A percentile compares a stretch with the other conserved stretches of the same genome.
phyloP scores from a whole-genome alignment of 2,797 vertebrate species.

The Diceros bicornis region DNA sequence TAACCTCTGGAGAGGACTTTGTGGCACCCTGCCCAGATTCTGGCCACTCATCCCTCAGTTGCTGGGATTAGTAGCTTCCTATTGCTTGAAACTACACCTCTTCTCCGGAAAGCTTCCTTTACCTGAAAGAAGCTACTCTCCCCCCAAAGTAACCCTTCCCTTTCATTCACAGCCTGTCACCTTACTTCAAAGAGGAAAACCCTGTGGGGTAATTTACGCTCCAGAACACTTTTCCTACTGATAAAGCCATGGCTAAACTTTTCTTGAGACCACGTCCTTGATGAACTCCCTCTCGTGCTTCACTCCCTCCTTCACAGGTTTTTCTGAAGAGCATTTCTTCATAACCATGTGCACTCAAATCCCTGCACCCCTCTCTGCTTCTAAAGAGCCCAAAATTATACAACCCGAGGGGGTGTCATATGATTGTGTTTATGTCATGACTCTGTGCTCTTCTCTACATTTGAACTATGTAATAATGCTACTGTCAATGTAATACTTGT shows the following conservation, averaged over 20 bases:
- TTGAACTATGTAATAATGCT: background rate
- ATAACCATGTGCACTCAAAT: accelerated
- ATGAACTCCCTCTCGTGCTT: background rate
- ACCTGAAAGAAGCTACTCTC: background rate
- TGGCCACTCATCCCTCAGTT: background rate
- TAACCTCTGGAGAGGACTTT: background rate
- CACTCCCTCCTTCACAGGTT: background rate
- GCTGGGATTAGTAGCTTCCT: background rate
- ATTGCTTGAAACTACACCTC: background rate
- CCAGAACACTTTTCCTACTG: background rate
- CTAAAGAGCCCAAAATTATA: too few relatives aligned
- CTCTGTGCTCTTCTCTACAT: background rate
- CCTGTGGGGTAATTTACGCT: too few relatives aligned
- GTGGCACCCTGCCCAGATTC: too few relatives aligned
- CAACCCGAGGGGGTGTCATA: too few relatives aligned
- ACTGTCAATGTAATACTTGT: background rate
- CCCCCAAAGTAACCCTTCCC: background rate
- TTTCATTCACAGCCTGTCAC: too few relatives aligned
- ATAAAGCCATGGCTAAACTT: background rate
- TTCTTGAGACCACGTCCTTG: background rate
- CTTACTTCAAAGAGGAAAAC: background rate
- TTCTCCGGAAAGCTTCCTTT: background rate
- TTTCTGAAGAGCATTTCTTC: background rate
- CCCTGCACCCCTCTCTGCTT: background rate
- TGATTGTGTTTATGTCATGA: accelerated